phyloP scores from a whole-genome alignment of 1,140 invertebrate genomes.

The Pseudachorutes palmiensis region DNA sequence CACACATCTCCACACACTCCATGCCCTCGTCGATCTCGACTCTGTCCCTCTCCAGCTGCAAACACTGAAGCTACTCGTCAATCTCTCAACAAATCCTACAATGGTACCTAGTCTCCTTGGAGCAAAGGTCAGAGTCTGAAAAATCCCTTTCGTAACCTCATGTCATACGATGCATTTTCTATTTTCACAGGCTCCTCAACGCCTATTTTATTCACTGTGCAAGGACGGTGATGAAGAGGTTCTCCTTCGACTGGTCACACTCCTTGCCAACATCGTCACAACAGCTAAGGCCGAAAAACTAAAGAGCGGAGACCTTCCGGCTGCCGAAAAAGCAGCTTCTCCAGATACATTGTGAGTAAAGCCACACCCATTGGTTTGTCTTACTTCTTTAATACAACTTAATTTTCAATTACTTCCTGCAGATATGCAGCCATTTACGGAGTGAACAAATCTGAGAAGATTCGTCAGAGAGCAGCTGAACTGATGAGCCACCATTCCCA shows the following conservation, averaged over 20 bases:
- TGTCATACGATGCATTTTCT: background rate
- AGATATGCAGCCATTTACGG: conserved; percentile 49
- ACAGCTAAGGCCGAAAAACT: conserved; percentile 45
- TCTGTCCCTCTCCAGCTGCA: conserved; percentile 47
- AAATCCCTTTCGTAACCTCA: background rate
- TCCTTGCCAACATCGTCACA: conserved; percentile 49
- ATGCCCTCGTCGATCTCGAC: conserved; percentile 43
- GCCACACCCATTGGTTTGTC: background rate
- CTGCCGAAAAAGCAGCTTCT: conserved; percentile 51
- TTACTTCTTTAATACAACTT: conserved; percentile 44
- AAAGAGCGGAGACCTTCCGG: conserved; percentile 47
- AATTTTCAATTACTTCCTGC: conserved; percentile 43
- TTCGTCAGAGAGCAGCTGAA: conserved; percentile 47
- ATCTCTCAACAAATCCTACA: conserved; percentile 55
- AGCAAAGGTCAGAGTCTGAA: conserved; percentile 49
- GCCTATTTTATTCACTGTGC: conserved; percentile 47
- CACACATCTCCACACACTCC: conserved; percentile 43
- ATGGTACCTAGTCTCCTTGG: conserved; percentile 55
- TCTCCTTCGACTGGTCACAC: conserved; percentile 49
- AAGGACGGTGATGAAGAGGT: conserved; percentile 47
- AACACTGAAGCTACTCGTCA: conserved; percentile 55
- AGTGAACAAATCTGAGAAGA: conserved; percentile 43
- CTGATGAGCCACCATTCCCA: conserved; percentile 47
- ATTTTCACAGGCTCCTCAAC: conserved; percentile 47
- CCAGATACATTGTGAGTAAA: conserved; percentile 50